Evolutionary conservation across 2,797 vertebrate genomes (phyloP).

Genomic region (Cryptoprocta ferox): DNA sequence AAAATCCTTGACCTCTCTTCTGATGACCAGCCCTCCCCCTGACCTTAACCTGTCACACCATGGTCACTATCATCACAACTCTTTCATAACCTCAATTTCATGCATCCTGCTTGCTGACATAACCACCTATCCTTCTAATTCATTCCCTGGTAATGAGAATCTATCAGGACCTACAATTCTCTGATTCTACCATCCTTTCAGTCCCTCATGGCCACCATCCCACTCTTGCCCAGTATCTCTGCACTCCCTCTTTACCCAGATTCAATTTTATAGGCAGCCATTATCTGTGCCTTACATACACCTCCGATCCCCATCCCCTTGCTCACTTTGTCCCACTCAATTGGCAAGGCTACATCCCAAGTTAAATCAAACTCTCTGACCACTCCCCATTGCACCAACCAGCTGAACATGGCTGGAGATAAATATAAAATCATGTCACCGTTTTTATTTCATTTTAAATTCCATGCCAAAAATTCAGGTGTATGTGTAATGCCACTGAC

Average conservation of each 20-base stretch:
- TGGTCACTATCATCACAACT: not conserved
- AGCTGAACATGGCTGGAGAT: not conserved
- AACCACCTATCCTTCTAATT: not conserved
- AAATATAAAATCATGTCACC: not conserved
- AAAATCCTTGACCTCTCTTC: not conserved
- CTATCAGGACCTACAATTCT: not conserved
- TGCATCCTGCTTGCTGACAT: not conserved
- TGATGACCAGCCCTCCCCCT: not conserved
- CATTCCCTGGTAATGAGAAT: not conserved
- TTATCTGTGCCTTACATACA: not conserved
- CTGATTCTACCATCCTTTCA: not conserved
- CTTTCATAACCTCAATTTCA: not conserved
- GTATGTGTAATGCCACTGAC: not conserved
- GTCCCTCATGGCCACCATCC: not conserved
- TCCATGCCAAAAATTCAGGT: not conserved
- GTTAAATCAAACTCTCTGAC: not conserved
- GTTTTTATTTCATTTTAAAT: conserved; percentile 16
- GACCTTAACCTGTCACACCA: not conserved
- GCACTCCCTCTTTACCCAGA: not conserved
- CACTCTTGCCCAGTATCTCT: not conserved
- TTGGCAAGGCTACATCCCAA: not conserved
- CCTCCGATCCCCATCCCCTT: not conserved
- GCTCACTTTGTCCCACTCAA: not conserved
- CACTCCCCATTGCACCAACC: not conserved
- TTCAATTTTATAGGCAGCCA: not conserved